These are phyloP conservation scores for Lasioglossum lativentre DNA, from an alignment of 2,888 invertebrate species.

Conservation along the genomic window DNA sequence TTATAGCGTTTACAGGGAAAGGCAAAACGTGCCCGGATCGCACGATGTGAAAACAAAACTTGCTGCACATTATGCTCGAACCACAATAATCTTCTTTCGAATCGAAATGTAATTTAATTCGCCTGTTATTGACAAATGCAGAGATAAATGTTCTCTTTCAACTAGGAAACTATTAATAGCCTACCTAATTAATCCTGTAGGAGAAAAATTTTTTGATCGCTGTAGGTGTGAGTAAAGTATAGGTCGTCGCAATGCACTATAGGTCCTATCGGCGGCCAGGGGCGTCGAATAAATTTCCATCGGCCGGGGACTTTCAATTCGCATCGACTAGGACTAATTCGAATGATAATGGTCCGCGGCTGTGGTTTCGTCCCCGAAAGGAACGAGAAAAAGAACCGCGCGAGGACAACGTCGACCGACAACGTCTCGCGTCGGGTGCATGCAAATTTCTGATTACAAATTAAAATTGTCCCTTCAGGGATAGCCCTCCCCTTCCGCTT, in stretches of 20 bases:
- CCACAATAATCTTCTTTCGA: neutral
- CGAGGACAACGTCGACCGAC: conserved; percentile 9
- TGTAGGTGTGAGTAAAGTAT: neutral
- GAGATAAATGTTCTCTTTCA: no score
- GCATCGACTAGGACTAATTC: conserved; percentile 52
- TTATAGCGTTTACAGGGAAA: conserved; percentile 46
- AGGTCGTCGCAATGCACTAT: neutral
- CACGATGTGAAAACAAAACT: conserved; percentile 31
- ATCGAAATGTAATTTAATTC: neutral
- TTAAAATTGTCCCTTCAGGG: conserved; percentile 65
- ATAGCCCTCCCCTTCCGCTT: neutral
- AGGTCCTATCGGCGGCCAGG: neutral
- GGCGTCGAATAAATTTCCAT: conserved; percentile 58
- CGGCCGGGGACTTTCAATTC: conserved; percentile 51
- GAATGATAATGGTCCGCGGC: conserved; percentile 60
- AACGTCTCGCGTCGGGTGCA: conserved; percentile 29
- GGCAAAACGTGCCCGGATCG: neutral
- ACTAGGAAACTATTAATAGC: no score
- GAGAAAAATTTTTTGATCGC: neutral
- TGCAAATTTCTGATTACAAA: conserved; percentile 74
- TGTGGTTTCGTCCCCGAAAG: neutral
- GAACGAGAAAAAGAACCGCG: neutral
- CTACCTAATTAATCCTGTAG: no score
- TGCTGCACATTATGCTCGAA: neutral
- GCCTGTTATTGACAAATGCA: neutral